Base-by-base conservation (phyloP, 2,797 vertebrate genomes). In the Varecia variegata region DNA sequence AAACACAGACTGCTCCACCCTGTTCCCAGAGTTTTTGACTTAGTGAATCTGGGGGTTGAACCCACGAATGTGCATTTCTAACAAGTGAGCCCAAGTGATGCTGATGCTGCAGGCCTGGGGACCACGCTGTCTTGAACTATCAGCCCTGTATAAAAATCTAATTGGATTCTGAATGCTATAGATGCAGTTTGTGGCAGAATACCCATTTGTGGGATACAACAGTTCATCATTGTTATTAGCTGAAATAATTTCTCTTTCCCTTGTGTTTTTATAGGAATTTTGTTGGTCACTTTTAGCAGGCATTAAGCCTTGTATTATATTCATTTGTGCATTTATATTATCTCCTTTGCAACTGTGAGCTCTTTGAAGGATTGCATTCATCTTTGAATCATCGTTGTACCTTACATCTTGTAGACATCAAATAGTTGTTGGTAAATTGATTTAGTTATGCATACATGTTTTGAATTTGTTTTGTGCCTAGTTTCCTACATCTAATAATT, bases 401-500 rank as follows among this genome's bases (percentile, higher is more conserved):
- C 54, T 95, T 71, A 83, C 6, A 67, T 62, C 35, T 30, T 85
- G 18, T 32, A 88, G 50, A 93, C 25, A 89, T 84, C 71, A 81
- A 84, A 87, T 87, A 21, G 56, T 71, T 79, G 6, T 83, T 65
- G 58, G n/a, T 81, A 67, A 76, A 60, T 67, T 95, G 85, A 96
- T 92, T 96, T 85, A 88, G 71, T 92, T 90, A 88, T 56, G n/a
- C 60, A 65, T 84, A 87, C 12, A 13, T 60, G 70, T 62, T 95
- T 93, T 93, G 38, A 76, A 73, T 90, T 92, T 94, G 43, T 76
- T 92, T 94, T 77, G n/a, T 45, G 35, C 18, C 52, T 83, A n/a
- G 15, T 76, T 71, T 88, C 81, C 67, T 93, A 81, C 21, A 70
- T 54, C 54, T 93, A 92, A 88, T 84, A 95, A 93, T 89, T 88